Percentiles rank a stretch among this genome's conserved stretches.
Evolutionary conservation across 2,113 vertebrate species (phyloP).

Genomic region (Stictonetta naevosa): DNA sequence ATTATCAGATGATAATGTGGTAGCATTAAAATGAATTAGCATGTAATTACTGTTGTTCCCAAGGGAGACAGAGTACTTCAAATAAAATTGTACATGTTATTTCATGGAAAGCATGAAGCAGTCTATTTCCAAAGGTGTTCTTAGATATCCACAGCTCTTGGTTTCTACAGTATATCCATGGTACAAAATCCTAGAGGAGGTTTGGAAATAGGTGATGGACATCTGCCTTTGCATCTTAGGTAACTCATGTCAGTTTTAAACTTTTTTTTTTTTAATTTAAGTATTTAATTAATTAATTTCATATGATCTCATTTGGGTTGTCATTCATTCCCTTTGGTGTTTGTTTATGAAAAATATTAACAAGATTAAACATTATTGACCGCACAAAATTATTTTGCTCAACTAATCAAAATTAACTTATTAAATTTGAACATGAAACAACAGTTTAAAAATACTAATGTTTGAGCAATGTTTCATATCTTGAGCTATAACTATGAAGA

Average conservation of each 20-base stretch:
- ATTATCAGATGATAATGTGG: slow-evolving; percentile 57
- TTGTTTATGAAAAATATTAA: not conserved
- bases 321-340: not conserved
- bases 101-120: slow-evolving; percentile 48
- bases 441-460: not conserved
- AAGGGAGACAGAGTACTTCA: slow-evolving; percentile 15
- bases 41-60: slow-evolving; percentile 59
- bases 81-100: slow-evolving; percentile 31
- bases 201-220: slow-evolving; percentile 39
- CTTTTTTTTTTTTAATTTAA: slow-evolving; percentile 59
- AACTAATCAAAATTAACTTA: not conserved
- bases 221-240: slow-evolving; percentile 41
- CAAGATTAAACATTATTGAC: not conserved
- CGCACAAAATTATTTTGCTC: not conserved
- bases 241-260: not conserved
- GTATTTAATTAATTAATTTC: not conserved
- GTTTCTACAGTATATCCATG: not conserved
- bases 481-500: not conserved
- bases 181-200: not conserved
- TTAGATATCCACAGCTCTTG: slow-evolving; percentile 17
- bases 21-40: slow-evolving; percentile 66
- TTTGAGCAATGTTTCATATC: not conserved
- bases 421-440: not conserved
- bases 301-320: not conserved
- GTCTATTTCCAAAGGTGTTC: not conserved